Evolutionary conservation across 2,888 invertebrate species (phyloP).

Genomic region (Azorinus chamasolen): DNA sequence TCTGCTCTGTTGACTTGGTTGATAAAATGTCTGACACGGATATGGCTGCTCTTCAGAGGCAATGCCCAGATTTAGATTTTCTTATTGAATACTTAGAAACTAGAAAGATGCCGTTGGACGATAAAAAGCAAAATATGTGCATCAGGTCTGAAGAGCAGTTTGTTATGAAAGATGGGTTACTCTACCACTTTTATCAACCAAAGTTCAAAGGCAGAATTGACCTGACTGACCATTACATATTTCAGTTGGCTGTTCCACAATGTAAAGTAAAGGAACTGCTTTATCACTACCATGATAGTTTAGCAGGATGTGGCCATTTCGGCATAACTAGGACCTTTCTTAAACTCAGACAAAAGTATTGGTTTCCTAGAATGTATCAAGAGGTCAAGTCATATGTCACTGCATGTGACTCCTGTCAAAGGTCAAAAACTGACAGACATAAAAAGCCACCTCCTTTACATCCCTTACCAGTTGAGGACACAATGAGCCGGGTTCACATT

Average conservation of each 20-base stretch:
- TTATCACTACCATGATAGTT: slow-evolving; percentile 30
- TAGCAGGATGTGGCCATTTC: slow-evolving; percentile 35
- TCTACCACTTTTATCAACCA: slow-evolving; percentile 22
- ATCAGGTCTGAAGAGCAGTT: slow-evolving; percentile 11
- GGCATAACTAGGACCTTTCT: slow-evolving; percentile 22
- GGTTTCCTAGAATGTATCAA: slow-evolving; percentile 29
- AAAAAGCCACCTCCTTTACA: slow-evolving; percentile 32
- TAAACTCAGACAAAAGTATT: slow-evolving; percentile 22
- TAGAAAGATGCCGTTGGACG: slow-evolving; percentile 1
- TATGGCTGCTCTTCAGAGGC: slow-evolving; percentile 23
- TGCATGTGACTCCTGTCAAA: slow-evolving; percentile 26
- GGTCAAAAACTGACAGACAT: slow-evolving; percentile 23
- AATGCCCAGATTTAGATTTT: slow-evolving; percentile 12
- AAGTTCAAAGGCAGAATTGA: too few species aligned
- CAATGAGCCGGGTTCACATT: slow-evolving; percentile 29
- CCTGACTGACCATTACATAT: slow-evolving; percentile 13
- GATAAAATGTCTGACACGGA: background rate
- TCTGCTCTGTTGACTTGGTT: slow-evolving; percentile 1
- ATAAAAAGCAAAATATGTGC: slow-evolving; percentile 20
- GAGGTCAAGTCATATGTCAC: slow-evolving; percentile 20
- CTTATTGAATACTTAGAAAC: slow-evolving; percentile 15
- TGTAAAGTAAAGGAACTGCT: slow-evolving; percentile 18
- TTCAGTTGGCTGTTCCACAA: too few species aligned
- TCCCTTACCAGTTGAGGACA: slow-evolving; percentile 49
- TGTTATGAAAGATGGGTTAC: slow-evolving; percentile 13